These are phyloP conservation scores for Oikopleura dioica DNA, from an alignment of 23 tunicate species.

Conservation along the genomic window DNA sequence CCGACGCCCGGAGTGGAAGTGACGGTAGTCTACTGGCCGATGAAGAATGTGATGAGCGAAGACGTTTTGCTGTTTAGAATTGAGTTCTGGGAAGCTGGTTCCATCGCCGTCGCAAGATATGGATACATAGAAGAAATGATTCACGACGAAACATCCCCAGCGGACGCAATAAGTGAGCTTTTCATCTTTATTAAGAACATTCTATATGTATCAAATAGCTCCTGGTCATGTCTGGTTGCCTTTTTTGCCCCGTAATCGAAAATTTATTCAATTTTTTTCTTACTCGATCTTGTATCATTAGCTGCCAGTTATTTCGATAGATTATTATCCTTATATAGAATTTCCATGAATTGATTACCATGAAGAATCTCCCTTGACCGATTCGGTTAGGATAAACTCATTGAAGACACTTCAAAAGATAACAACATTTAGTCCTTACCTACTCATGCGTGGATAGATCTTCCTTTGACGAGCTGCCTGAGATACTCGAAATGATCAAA, in stretches of 20 bases:
- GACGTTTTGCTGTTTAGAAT: background rate
- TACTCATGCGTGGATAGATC: background rate
- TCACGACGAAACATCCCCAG: background rate
- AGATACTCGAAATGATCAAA: background rate
- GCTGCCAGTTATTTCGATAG: background rate
- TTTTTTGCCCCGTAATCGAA: no score
- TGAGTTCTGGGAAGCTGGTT: slow-evolving; percentile 9
- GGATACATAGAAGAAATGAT: background rate
- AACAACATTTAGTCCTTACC: background rate
- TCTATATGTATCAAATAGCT: background rate
- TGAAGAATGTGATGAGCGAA: slow-evolving; percentile 25
- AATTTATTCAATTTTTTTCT: no score
- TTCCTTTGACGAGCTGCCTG: background rate
- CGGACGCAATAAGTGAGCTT: background rate
- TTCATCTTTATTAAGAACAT: background rate
- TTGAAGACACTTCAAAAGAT: no score
- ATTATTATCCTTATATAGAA: no score
- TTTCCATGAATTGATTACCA: no score
- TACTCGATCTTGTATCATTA: no score
- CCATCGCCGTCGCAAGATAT: no score
- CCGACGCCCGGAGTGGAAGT: slow-evolving; percentile 8
- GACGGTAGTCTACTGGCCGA: slow-evolving; percentile 24
- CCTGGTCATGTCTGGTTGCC: no score
- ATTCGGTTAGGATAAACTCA: no score
- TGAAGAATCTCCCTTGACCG: no score